phyloP scores from a whole-genome alignment of 2,113 vertebrate species.

The Fulica atra region DNA sequence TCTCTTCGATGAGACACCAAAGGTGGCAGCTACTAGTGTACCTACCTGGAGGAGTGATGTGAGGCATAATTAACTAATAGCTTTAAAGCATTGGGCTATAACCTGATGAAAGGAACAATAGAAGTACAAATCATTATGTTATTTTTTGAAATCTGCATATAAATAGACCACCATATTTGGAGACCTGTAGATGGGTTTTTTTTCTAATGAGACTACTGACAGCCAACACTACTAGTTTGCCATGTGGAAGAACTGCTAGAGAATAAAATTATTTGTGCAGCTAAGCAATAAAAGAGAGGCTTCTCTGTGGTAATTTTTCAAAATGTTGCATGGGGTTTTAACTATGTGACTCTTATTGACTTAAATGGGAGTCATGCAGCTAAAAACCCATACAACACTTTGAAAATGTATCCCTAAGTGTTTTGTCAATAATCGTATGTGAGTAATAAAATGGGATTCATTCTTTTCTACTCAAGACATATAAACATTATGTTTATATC shows the following conservation, averaged over 20 bases:
- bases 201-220: neutral
- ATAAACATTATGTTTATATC: constrained; percentile 72
- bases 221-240: neutral
- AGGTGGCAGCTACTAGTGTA: neutral
- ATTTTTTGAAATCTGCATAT: constrained; percentile 31
- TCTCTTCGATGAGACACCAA: neutral
- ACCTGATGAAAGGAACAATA: neutral
- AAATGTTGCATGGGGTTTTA: constrained; percentile 61
- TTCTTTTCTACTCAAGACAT: constrained; percentile 62
- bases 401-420: constrained; percentile 63
- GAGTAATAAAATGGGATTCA: constrained; percentile 65
- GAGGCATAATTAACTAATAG: constrained; percentile 28
- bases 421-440: constrained; percentile 65
- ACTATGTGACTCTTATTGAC: constrained; percentile 51
- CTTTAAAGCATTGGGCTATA: constrained; percentile 11
- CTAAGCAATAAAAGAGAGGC: constrained; percentile 27
- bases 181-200: neutral
- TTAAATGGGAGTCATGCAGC: constrained; percentile 68
- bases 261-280: constrained; percentile 38
- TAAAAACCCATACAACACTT: constrained; percentile 51
- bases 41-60: neutral
- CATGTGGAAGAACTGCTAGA: constrained; percentile 7
- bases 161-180: constrained; percentile 3
- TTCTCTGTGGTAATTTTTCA: constrained; percentile 60
- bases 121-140: constrained; percentile 2